These are phyloP conservation scores for Desmophyllum pertusum DNA, from an alignment of 92 coral and sea anemone genomes.

Conservation along the genomic window DNA sequence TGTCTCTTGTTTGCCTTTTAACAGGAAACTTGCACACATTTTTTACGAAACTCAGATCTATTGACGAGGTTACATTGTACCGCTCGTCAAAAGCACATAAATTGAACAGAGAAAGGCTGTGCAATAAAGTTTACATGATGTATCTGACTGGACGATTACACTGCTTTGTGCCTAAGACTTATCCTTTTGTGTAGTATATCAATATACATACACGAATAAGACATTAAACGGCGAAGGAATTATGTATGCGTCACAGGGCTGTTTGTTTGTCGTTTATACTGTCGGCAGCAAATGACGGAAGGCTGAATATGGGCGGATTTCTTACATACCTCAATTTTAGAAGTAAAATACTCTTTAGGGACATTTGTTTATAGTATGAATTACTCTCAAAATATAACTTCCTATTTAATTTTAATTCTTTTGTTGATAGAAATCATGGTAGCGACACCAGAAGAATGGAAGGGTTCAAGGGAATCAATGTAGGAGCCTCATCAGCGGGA, in stretches of 20 bases:
- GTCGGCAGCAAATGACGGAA: not conserved
- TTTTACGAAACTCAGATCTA: not conserved
- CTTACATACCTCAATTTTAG: not conserved
- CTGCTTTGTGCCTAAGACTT: not conserved
- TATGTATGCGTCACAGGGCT: not conserved
- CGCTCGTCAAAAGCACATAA: not conserved
- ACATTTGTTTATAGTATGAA: not conserved
- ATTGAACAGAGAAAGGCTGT: not conserved
- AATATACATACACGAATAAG: too few species aligned
- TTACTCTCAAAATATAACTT: not conserved
- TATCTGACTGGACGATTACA: not conserved
- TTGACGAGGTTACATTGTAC: not conserved
- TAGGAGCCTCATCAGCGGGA: slow-evolving; percentile 6
- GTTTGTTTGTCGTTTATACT: not conserved
- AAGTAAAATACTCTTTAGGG: not conserved
- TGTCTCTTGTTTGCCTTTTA: slow-evolving; percentile 18
- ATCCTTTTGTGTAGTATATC: not conserved
- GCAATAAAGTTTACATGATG: not conserved
- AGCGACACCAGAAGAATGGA: not conserved
- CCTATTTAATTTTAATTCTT: not conserved
- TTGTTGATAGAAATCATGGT: not conserved
- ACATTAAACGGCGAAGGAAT: not conserved
- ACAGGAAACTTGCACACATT: slow-evolving; percentile 29
- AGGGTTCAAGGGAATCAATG: not conserved
- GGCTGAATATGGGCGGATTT: not conserved